Evolutionary conservation across 2,113 vertebrate species (phyloP).

Genomic region (Craseonycteris thonglongyai): DNA sequence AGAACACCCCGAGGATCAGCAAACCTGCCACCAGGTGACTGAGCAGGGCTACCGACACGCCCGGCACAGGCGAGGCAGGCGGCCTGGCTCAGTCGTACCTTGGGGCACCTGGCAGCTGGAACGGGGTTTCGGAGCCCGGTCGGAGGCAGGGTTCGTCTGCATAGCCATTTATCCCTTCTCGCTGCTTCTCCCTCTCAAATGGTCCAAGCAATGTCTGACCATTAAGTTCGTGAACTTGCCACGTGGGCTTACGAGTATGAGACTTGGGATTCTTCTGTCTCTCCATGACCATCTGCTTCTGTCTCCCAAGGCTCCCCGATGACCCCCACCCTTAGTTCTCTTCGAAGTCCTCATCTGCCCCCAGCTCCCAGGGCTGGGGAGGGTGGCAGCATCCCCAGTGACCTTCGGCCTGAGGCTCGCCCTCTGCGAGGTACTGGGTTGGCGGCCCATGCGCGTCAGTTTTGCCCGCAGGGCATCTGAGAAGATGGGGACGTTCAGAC

Average conservation of each 20-base stretch:
- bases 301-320: neutral
- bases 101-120: neutral
- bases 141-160: neutral
- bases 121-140: neutral
- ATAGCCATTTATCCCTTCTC: neutral
- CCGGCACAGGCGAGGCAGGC: fast-evolving
- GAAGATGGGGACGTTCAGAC: conserved; percentile 34
- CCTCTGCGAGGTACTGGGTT: neutral
- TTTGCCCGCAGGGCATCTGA: conserved; percentile 38
- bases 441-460: neutral
- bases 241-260: neutral
- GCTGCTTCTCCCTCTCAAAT: neutral
- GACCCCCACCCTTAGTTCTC: neutral
- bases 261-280: neutral
- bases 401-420: neutral
- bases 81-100: too few relatives aligned
- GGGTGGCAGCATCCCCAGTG: neutral
- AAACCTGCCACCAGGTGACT: neutral
- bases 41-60: fast-evolving
- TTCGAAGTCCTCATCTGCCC: neutral
- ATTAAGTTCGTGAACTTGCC: too few relatives aligned
- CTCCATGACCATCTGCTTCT: neutral
- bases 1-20: neutral
- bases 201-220: too few relatives aligned
- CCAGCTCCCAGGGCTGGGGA: neutral